These are phyloP conservation scores for Maniola jurtina DNA, from an alignment of 1,140 invertebrate genomes.

Conservation along the genomic window DNA sequence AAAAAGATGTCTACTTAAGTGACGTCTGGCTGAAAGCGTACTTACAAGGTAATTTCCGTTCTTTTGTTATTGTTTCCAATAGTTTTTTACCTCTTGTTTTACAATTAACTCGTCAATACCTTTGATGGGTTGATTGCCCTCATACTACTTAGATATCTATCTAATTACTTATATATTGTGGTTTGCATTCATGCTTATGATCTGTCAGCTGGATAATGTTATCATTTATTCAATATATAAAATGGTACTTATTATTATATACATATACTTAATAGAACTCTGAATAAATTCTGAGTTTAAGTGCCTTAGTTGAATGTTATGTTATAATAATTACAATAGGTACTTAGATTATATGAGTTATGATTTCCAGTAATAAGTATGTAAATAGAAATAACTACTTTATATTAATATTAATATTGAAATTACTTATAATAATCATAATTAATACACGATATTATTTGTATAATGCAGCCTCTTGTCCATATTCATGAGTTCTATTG, in stretches of 20 bases:
- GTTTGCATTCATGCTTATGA: too few relatives aligned
- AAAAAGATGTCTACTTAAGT: not conserved
- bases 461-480: slow-evolving; percentile 2
- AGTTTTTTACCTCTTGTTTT: slow-evolving; percentile 32
- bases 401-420: slow-evolving; percentile 7
- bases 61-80: slow-evolving; percentile 53
- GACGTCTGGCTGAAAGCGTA: slow-evolving; percentile 7
- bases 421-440: slow-evolving; percentile 4
- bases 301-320: slow-evolving; percentile 9
- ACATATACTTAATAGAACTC: too few relatives aligned
- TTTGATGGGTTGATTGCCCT: slow-evolving; percentile 66
- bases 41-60: slow-evolving; percentile 44
- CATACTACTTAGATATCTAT: slow-evolving; percentile 42
- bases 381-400: not conserved
- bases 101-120: slow-evolving; percentile 56
- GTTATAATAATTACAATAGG: not conserved
- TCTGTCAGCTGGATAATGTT: not conserved
- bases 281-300: not conserved
- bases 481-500: slow-evolving; percentile 3
- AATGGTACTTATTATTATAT: too few relatives aligned
- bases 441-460: slow-evolving; percentile 7
- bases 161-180: too few relatives aligned
- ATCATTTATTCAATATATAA: not conserved
- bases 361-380: not conserved
- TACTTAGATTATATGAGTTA: not conserved